A percentile compares a stretch with the other conserved stretches of the same genome.
phyloP scores from a whole-genome alignment of 2,888 invertebrate genomes.

The Machimus rusticus region DNA sequence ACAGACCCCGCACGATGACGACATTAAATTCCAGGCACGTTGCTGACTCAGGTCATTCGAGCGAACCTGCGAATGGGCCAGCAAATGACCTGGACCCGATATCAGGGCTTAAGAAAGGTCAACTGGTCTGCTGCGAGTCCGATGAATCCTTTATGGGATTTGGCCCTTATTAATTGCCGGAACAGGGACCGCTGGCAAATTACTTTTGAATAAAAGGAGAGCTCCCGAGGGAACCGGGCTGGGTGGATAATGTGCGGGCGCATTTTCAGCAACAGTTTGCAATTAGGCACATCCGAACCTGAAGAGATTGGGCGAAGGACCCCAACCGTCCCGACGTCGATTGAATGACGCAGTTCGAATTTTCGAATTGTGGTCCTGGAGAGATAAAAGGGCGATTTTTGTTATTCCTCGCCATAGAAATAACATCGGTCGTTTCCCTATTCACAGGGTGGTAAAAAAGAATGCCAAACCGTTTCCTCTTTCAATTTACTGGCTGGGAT shows the following conservation, averaged over 20 bases:
- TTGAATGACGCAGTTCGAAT: not conserved
- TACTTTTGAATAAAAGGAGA: not conserved
- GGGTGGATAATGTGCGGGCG: not conserved
- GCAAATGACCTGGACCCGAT: slow-evolving; percentile 5
- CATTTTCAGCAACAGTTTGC: not conserved
- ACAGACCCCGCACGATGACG: not conserved
- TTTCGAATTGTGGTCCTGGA: not conserved
- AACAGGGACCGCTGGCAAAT: not conserved
- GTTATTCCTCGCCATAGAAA: not conserved
- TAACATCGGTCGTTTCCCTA: not conserved
- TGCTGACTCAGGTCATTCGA: slow-evolving; percentile 18
- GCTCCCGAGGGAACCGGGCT: not conserved
- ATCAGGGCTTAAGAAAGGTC: slow-evolving; percentile 9
- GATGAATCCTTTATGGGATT: slow-evolving; percentile 10
- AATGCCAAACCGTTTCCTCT: not conserved
- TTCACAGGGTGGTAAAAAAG: not conserved
- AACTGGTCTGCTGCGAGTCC: not conserved
- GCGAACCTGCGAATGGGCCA: slow-evolving; percentile 10
- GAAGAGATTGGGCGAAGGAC: not conserved
- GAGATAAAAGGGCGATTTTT: not conserved
- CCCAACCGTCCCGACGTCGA: not conserved
- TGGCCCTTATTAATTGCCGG: slow-evolving; percentile 1
- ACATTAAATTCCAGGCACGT: slow-evolving; percentile 14
- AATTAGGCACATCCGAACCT: not conserved
- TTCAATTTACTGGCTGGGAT: not conserved